Conservation (phyloP, 1,140 invertebrate genomes). For the Uloborus diversus region DNA sequence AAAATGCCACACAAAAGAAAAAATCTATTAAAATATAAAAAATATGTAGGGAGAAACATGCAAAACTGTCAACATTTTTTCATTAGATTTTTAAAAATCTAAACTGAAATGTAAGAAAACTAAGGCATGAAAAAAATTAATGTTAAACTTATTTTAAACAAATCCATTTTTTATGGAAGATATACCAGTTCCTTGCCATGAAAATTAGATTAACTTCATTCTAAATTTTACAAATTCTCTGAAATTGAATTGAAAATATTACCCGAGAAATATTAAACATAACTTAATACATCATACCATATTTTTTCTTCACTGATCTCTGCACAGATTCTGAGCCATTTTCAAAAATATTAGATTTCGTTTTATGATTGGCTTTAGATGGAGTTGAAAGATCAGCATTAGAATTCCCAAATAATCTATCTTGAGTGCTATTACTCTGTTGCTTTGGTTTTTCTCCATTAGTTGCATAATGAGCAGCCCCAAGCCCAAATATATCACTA, state of each 20-base stretch:
- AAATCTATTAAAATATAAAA: too few species aligned
- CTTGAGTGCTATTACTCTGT: slow-evolving; percentile 5
- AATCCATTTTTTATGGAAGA: too few species aligned
- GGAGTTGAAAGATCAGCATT: background rate
- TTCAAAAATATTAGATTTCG: slow-evolving; percentile 10
- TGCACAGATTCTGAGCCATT: background rate
- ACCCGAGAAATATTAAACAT: background rate
- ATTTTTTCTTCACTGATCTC: slow-evolving; percentile 6
- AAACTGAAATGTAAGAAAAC: too few species aligned
- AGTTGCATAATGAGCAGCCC: background rate
- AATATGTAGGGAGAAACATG: too few species aligned
- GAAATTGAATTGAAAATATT: background rate
- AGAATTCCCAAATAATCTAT: slow-evolving; percentile 20
- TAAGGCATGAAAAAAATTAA: too few species aligned
- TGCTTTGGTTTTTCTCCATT: background rate
- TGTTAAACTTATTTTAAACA: too few species aligned
- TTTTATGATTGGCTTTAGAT: background rate
- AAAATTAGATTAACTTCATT: too few species aligned
- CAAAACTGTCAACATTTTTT: too few species aligned
- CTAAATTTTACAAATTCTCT: too few species aligned
- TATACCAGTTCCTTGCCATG: too few species aligned
- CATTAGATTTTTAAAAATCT: too few species aligned
- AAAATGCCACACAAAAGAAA: too few species aligned
- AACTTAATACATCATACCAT: background rate
- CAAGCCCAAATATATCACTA: slow-evolving; percentile 48